Base-by-base conservation (phyloP, 2,888 invertebrate species). In the Mimumesa dahlbomi region DNA sequence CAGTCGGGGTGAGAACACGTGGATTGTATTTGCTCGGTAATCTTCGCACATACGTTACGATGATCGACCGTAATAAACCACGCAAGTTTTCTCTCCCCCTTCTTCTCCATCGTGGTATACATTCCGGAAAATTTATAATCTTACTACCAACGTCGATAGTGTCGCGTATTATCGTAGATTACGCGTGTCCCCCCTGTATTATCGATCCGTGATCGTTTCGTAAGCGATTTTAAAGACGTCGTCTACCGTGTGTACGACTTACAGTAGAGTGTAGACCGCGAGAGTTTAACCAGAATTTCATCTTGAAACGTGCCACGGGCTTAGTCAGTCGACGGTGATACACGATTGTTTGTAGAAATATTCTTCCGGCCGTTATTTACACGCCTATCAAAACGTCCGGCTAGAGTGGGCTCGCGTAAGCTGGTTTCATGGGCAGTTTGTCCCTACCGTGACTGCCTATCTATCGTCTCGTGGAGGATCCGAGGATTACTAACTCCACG, bases 301-400 rank as follows among this genome's bases (percentile, higher is more conserved):
- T 73, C 76, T 59, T 40, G 40, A n/a, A 25, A 34, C 42, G 50
- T n/a, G n/a, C n/a, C n/a, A n/a, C n/a, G 6, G 31, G 69, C 57
- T 73, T 73, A 69, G 49, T 18, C 16, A 40, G 18, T 40, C 18
- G n/a, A 13, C 22, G 25, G 22, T 68, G 66, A 75, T 70, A 63
- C 64, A 54, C 59, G 67, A 71, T 79, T 71, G 76, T 77, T 81
- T 71, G 69, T 75, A 74, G 73, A 69, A 79, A 79, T 74, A 78
- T 82, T 78, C 69, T 72, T 77, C 75, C 62, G 57, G 48, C 49
- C 64, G 75, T 81, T 82, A 77, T 82, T 82, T 82, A 80, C 75
- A 63, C 68, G 66, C 61, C 73, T 66, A 75, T 81, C 73, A 79
- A 77, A 81, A 75, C 56, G 79, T 66, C 77, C 67, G 63, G 11